Evolutionary conservation across 2,113 vertebrate genomes (phyloP).

Genomic region (Pelusios castaneus): DNA sequence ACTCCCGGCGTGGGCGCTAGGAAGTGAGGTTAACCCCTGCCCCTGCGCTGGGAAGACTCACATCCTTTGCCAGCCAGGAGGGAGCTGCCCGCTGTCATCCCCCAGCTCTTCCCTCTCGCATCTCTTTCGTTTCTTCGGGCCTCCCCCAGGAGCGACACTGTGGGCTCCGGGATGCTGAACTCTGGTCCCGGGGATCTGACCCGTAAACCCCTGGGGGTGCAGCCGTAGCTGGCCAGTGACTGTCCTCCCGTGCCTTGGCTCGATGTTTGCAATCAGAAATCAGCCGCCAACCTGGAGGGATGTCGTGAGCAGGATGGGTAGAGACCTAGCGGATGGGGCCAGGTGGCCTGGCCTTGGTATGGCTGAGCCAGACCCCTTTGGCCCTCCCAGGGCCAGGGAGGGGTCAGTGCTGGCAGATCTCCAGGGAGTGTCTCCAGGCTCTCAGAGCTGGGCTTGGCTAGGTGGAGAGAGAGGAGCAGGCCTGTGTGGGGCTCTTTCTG

Average conservation of each 20-base stretch:
- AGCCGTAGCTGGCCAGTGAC: constrained; percentile 27
- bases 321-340: not conserved
- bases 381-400: not conserved
- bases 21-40: not conserved
- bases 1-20: not conserved
- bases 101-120: not conserved
- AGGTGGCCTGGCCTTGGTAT: not conserved
- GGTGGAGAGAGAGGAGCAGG: rapidly evolving
- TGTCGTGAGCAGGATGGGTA: not conserved
- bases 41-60: too few relatives aligned
- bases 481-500: not conserved
- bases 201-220: not conserved
- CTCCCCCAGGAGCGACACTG: not conserved
- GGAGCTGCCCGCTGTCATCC: not conserved
- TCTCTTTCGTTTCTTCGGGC: not conserved
- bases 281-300: not conserved
- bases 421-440: not conserved
- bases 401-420: rapidly evolving
- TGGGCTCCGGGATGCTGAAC: not conserved
- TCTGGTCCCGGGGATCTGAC: not conserved
- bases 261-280: not conserved
- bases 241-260: constrained; percentile 4
- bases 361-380: not conserved
- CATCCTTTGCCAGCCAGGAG: not conserved
- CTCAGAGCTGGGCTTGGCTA: not conserved